A percentile compares a stretch with the other conserved stretches of the same genome.
Conservation (phyloP, 2,797 vertebrate genomes). For the Aphelocoma californica region DNA sequence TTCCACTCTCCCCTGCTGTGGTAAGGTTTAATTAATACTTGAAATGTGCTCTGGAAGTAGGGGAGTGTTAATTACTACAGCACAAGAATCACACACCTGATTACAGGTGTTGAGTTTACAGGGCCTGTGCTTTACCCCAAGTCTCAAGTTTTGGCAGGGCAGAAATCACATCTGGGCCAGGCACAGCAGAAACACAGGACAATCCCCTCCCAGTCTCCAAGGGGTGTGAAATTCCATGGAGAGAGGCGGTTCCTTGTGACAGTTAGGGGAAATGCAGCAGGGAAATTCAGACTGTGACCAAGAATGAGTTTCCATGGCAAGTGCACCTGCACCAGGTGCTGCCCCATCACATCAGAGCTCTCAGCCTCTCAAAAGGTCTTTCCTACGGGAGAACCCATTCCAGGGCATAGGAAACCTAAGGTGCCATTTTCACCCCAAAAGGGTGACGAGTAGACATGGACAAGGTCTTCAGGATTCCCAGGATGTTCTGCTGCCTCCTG, state of each 20-base stretch:
- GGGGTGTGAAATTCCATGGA: neutral
- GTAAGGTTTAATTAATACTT: neutral
- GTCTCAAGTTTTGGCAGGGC: neutral
- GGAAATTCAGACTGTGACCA: neutral
- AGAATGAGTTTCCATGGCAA: neutral
- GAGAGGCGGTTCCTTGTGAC: neutral
- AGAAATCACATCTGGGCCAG: neutral
- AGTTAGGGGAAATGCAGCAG: neutral
- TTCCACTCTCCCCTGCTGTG: neutral
- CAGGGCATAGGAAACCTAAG: neutral
- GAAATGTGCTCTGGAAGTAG: neutral
- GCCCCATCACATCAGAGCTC: neutral
- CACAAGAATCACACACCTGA: neutral
- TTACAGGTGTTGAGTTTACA: neutral
- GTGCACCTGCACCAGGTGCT: neutral
- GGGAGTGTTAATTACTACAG: neutral
- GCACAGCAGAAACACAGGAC: rapidly evolving
- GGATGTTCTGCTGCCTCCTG: neutral
- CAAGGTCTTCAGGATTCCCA: neutral
- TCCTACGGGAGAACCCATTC: neutral
- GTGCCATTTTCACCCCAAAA: neutral
- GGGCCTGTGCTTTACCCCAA: neutral
- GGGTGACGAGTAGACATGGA: neutral
- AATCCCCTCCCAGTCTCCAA: neutral
- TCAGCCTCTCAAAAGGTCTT: neutral